Conservation (phyloP, 2,113 vertebrate genomes). For the Chaenogobius annularis region DNA sequence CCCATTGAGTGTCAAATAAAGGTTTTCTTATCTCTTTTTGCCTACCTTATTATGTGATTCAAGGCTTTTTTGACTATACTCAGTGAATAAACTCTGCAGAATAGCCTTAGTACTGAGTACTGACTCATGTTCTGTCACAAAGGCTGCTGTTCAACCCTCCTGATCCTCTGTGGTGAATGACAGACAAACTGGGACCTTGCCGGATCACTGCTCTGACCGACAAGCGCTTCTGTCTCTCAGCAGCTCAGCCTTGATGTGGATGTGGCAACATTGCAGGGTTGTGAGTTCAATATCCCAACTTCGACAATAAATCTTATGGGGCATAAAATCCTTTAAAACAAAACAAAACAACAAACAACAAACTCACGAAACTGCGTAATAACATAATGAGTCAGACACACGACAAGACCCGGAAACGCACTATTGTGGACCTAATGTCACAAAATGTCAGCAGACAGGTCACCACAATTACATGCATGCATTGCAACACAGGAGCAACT, state of each 20-base stretch:
- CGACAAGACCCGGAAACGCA: slow-evolving; percentile 3
- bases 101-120: slow-evolving; percentile 13
- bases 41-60: background rate
- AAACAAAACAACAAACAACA: too few species aligned
- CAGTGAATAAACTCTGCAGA: background rate
- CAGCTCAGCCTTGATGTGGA: background rate
- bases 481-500: background rate
- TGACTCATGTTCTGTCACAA: slow-evolving; percentile 12
- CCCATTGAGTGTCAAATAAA: too few species aligned
- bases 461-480: background rate
- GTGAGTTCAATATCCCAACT: too few species aligned
- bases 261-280: background rate
- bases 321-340: too few species aligned
- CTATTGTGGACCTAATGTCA: background rate
- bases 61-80: background rate
- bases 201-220: slow-evolving; percentile 2
- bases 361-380: too few species aligned
- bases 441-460: background rate
- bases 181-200: slow-evolving; percentile 1
- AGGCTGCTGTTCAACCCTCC: background rate
- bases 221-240: background rate
- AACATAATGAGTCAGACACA: background rate
- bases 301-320: too few species aligned
- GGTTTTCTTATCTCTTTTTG: too few species aligned
- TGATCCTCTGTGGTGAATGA: background rate